These are phyloP conservation scores for Himalopsyche tibetana DNA, from an alignment of 2,888 invertebrate genomes.

Conservation along the genomic window DNA sequence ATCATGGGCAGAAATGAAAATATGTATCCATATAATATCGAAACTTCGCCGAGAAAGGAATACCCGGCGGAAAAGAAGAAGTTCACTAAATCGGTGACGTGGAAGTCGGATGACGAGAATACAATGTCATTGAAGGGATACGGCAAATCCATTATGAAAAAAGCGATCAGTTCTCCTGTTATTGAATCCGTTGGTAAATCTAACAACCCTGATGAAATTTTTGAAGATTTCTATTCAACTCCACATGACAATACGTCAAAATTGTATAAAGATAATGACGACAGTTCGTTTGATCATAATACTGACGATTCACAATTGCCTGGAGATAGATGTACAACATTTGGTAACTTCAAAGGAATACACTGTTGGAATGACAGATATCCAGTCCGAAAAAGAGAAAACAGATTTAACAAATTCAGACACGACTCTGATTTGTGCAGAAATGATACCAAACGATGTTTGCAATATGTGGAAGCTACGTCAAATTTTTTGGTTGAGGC, in stretches of 20 bases:
- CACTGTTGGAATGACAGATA: conserved; percentile 61
- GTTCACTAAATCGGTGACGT: conserved; percentile 61
- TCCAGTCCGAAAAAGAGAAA: conserved; percentile 34
- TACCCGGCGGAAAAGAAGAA: conserved; percentile 21
- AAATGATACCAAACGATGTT: conserved; percentile 60
- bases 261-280: neutral
- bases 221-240: conserved; percentile 56
- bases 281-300: conserved; percentile 37
- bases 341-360: conserved; percentile 59
- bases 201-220: neutral
- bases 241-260: neutral
- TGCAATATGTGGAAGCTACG: conserved; percentile 70
- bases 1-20: conserved; percentile 73
- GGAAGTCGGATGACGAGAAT: conserved; percentile 54
- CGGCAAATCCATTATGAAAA: conserved; percentile 54
- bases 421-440: neutral
- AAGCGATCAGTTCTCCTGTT: neutral
- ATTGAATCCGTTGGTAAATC: neutral
- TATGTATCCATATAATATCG: conserved; percentile 74
- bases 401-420: conserved; percentile 1
- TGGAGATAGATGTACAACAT: neutral
- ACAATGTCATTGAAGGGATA: conserved; percentile 37
- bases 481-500: conserved; percentile 72
- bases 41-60: conserved; percentile 70
- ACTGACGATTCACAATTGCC: conserved; percentile 2